A percentile compares a stretch with the other conserved stretches of the same genome.
Evolutionary conservation across 2,888 invertebrate genomes (phyloP).

Genomic region (Nezara viridula): DNA sequence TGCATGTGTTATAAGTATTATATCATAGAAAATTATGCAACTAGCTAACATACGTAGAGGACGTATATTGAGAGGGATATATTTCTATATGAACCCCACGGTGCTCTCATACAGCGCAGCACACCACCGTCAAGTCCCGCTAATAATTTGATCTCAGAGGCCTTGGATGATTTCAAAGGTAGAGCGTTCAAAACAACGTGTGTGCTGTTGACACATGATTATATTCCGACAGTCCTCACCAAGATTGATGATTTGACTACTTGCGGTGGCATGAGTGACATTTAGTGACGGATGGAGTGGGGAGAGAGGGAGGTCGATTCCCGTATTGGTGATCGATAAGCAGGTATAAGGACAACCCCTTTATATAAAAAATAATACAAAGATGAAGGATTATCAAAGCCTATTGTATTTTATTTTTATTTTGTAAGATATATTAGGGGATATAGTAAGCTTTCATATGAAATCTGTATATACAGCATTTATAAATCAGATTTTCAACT

Average conservation of each 20-base stretch:
- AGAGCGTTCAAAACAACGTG: neutral
- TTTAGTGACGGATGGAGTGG: neutral
- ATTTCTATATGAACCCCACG: neutral
- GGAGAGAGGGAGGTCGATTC: neutral
- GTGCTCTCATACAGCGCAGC: neutral
- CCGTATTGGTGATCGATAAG: neutral
- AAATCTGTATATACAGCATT: no score
- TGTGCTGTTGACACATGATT: constrained; percentile 9
- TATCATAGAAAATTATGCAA: no score
- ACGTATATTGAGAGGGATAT: neutral
- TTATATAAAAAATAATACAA: neutral
- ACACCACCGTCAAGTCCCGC: neutral
- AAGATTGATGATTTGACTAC: neutral
- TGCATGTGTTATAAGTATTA: no score
- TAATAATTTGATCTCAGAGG: neutral
- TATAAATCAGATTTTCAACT: no score
- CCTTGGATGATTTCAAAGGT: constrained; percentile 6
- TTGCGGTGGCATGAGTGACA: neutral
- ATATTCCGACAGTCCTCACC: constrained; percentile 5
- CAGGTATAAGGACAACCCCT: neutral
- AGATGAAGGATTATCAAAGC: neutral
- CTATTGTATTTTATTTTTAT: neutral
- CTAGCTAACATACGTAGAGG: no score
- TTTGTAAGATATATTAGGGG: no score
- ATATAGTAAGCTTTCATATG: no score